Evolutionary conservation across 1,140 invertebrate species (phyloP).

Genomic region (Propsilocerus akamusi): DNA sequence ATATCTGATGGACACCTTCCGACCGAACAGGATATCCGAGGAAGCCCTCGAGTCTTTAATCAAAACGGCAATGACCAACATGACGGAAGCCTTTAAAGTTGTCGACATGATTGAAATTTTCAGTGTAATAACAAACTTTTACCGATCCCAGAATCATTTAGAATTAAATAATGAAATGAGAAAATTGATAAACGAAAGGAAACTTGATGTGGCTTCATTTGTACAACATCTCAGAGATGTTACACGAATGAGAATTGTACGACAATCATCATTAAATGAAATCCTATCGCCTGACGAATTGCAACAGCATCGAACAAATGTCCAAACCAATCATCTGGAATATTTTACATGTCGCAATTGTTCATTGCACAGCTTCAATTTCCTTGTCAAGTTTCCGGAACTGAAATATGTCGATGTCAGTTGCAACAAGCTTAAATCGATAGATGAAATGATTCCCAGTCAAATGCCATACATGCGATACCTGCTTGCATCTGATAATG

Average conservation of each 20-base stretch:
- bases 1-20: background rate
- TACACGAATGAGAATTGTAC: too few species aligned
- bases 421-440: background rate
- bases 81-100: background rate
- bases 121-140: background rate
- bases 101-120: background rate
- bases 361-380: background rate
- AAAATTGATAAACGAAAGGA: conserved; percentile 1
- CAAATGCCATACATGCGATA: background rate
- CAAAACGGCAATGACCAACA: background rate
- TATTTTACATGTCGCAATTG: conserved; percentile 1
- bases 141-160: background rate
- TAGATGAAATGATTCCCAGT: background rate
- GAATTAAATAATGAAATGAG: background rate
- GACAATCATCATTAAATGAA: too few species aligned
- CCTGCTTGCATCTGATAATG: background rate
- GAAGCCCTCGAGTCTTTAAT: background rate
- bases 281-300: background rate
- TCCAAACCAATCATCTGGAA: background rate
- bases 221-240: background rate
- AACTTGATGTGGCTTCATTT: background rate
- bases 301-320: background rate
- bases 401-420: conserved; percentile 1
- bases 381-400: background rate
- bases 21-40: background rate